Evolutionary conservation across 2,113 vertebrate genomes (phyloP).

Genomic region (Mungos mungo): DNA sequence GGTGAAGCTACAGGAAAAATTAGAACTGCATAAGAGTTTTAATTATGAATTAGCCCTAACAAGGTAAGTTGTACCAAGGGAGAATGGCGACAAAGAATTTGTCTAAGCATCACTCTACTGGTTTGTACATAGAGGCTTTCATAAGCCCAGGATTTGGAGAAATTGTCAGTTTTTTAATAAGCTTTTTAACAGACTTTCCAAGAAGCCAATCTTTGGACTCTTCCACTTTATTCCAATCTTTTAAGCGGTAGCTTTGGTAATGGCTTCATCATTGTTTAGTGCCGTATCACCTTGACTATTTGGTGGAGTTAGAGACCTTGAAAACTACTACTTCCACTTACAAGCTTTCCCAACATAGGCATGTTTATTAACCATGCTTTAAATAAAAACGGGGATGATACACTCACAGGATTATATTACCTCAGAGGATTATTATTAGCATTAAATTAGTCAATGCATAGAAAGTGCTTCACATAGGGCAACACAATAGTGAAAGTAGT

Average conservation of each 20-base stretch:
- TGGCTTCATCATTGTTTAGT: neutral
- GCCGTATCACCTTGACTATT: neutral
- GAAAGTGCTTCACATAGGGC: neutral
- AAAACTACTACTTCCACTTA: neutral
- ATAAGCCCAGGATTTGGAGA: neutral
- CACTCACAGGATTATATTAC: neutral
- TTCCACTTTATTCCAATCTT: neutral
- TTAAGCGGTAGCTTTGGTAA: neutral
- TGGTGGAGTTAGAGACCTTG: neutral
- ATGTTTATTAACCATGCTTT: neutral
- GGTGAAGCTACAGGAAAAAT: neutral
- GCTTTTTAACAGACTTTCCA: neutral
- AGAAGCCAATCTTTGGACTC: neutral
- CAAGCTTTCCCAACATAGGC: neutral
- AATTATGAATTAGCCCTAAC: neutral
- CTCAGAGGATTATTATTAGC: neutral
- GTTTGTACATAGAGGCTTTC: neutral
- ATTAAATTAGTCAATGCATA: neutral
- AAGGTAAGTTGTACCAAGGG: neutral
- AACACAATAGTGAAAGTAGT: neutral
- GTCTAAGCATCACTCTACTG: neutral
- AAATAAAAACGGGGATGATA: neutral
- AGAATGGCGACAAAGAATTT: neutral
- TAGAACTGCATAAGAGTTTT: neutral
- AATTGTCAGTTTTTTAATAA: neutral